These are phyloP conservation scores for Bombus consobrinus DNA, from an alignment of 1,140 invertebrate species.

Conservation along the genomic window DNA sequence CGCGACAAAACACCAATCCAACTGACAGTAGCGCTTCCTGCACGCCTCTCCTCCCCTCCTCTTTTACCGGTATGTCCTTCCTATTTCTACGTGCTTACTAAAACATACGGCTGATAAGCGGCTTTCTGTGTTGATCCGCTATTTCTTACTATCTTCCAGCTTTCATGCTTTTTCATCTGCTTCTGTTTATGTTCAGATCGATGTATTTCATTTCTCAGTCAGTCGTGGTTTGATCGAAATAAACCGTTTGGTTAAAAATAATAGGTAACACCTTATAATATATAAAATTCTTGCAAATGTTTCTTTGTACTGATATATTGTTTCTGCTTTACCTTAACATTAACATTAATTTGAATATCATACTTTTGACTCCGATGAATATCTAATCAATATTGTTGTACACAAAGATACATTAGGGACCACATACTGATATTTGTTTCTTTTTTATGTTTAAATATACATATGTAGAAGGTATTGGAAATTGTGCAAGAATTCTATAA, in stretches of 20 bases:
- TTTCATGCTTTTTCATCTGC: constrained; percentile 14
- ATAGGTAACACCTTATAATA: not conserved
- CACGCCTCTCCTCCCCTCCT: constrained; percentile 75
- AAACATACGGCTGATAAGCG: constrained; percentile 51
- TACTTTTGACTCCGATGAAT: not conserved
- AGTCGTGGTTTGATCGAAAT: not conserved
- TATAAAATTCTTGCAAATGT: not conserved
- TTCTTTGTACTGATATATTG: no score
- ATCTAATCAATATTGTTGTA: not conserved
- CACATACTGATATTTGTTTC: constrained; percentile 15
- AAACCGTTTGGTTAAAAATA: not conserved
- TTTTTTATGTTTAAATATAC: not conserved
- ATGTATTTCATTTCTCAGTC: not conserved
- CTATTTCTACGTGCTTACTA: constrained; percentile 60
- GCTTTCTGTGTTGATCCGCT: constrained; percentile 22
- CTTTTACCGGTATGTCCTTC: constrained; percentile 51
- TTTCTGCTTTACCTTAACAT: not conserved
- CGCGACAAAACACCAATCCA: constrained; percentile 81
- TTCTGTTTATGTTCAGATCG: constrained; percentile 20
- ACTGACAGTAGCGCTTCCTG: constrained; percentile 80
- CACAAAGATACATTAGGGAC: not conserved
- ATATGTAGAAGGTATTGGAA: not conserved
- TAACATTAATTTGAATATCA: not conserved
- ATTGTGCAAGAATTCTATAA: not conserved
- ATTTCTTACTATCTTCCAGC: constrained; percentile 25